Evolutionary conservation across 2,797 vertebrate species (phyloP).

Genomic region (Tinamus major): DNA sequence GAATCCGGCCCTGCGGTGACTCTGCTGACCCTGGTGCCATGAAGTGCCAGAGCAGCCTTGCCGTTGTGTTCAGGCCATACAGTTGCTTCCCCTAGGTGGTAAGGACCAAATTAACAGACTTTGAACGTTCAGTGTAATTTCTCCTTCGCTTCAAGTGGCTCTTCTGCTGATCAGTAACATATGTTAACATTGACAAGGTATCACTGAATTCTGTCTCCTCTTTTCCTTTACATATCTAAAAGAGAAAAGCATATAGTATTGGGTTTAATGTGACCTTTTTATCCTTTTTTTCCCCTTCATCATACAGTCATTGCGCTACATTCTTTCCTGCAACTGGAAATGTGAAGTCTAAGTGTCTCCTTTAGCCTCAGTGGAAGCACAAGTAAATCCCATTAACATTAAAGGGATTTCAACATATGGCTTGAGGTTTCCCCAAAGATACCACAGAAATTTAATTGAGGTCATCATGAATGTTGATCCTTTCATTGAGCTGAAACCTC

Average conservation of each 20-base stretch:
- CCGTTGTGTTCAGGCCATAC: not conserved
- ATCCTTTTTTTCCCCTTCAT: constrained; percentile 20
- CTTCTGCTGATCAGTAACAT: not conserved
- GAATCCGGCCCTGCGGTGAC: not conserved
- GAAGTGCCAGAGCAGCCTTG: not conserved
- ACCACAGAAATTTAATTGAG: constrained; percentile 23
- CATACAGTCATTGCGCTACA: not conserved
- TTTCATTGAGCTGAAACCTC: not conserved
- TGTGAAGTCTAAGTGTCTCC: not conserved
- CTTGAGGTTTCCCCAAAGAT: constrained; percentile 28
- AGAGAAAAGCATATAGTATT: not conserved
- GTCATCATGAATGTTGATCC: constrained; percentile 19
- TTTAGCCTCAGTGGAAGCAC: constrained; percentile 8
- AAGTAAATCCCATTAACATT: constrained; percentile 28
- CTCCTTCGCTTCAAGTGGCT: not conserved
- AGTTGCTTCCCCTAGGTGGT: not conserved
- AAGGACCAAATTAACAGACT: constrained; percentile 28
- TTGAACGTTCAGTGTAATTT: constrained; percentile 4
- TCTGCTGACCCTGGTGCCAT: not conserved
- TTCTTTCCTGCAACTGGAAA: not conserved
- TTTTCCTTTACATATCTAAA: constrained; percentile 21
- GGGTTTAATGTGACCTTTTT: not conserved
- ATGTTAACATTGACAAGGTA: not conserved
- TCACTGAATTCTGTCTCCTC: not conserved
- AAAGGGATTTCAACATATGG: constrained; percentile 34